A percentile compares a stretch with the other conserved stretches of the same genome.
Conservation (phyloP, 2,888 invertebrate genomes). For the Polymixis flavicincta region DNA sequence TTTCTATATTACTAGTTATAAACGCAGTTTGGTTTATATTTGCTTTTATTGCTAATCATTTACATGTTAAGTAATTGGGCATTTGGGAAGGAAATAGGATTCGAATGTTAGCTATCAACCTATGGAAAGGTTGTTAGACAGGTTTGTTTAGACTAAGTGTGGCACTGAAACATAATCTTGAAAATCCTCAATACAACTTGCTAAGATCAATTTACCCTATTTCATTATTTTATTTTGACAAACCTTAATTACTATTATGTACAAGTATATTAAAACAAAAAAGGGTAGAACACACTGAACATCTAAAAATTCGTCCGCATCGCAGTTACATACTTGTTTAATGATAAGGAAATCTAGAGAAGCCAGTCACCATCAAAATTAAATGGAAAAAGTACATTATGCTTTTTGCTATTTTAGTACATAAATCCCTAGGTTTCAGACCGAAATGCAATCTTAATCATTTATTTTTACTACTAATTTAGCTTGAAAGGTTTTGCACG, state of each 20-base stretch:
- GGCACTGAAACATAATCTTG: too few relatives aligned
- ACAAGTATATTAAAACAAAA: too few relatives aligned
- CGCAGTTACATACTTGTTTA: too few relatives aligned
- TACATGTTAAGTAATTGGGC: constrained; percentile 19
- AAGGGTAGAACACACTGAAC: too few relatives aligned
- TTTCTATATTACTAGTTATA: constrained; percentile 44
- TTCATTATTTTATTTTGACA: too few relatives aligned
- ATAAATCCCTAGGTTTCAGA: too few relatives aligned
- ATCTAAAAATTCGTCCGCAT: too few relatives aligned
- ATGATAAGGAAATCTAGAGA: too few relatives aligned
- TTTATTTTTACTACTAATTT: background rate
- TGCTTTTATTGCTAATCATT: constrained; percentile 41
- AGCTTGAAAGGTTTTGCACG: background rate
- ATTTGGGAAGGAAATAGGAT: constrained; percentile 6
- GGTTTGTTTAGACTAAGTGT: background rate
- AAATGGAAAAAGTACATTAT: background rate
- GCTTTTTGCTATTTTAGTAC: background rate
- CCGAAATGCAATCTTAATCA: too few relatives aligned
- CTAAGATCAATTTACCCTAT: too few relatives aligned
- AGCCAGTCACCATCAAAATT: background rate
- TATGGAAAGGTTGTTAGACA: background rate
- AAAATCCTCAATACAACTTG: too few relatives aligned
- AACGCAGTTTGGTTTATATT: constrained; percentile 48
- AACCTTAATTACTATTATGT: too few relatives aligned
- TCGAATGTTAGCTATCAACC: background rate